Evolutionary conservation across 37 sponge, comb jelly and placozoan species (phyloP).

Genomic region (Oopsacas minuta): DNA sequence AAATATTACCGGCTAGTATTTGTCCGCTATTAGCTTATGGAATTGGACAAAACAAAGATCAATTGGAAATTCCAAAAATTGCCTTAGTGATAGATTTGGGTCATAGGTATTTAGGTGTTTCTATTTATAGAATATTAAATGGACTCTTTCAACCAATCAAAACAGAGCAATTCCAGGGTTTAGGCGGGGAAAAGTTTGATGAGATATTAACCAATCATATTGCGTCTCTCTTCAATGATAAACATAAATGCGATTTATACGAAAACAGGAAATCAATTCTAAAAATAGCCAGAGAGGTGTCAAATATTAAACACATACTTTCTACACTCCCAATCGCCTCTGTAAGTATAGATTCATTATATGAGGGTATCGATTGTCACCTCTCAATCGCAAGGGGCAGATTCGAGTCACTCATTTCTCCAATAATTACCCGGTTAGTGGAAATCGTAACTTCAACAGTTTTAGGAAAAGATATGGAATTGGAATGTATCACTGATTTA

Average conservation of each 20-base stretch:
- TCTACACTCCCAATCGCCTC: neutral
- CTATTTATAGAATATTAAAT: neutral
- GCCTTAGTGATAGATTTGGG: slow-evolving; percentile 10
- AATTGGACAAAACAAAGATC: neutral
- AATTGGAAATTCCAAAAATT: neutral
- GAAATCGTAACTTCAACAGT: neutral
- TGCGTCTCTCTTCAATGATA: neutral
- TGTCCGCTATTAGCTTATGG: neutral
- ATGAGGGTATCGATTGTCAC: neutral
- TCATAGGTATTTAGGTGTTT: neutral
- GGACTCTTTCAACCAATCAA: neutral
- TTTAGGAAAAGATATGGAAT: neutral
- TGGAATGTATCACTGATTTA: neutral
- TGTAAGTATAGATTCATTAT: neutral
- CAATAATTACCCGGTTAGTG: neutral
- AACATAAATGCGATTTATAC: neutral
- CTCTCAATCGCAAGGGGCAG: neutral
- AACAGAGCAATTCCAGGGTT: neutral
- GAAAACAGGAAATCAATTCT: neutral
- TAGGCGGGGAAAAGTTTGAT: neutral
- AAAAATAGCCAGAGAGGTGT: neutral
- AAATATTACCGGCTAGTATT: neutral
- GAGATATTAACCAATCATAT: neutral
- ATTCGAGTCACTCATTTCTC: neutral
- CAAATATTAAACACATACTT: neutral